Conservation (phyloP, 2,113 vertebrate genomes). For the Motacilla alba region DNA sequence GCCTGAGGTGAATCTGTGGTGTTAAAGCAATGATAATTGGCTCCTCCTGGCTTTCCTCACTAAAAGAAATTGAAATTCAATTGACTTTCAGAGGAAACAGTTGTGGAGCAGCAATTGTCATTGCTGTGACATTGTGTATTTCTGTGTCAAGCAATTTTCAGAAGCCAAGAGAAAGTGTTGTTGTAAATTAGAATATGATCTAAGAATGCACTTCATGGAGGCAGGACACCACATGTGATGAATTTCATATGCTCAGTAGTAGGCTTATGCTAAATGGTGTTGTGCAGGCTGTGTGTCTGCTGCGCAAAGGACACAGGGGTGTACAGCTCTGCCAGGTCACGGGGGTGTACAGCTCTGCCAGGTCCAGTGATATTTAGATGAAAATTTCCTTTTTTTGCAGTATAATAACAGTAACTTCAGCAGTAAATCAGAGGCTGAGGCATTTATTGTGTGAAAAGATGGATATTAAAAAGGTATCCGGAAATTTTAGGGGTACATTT, state of each 20-base stretch:
- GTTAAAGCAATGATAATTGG: conserved; percentile 67
- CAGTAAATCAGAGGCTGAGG: not conserved
- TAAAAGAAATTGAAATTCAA: conserved; percentile 74
- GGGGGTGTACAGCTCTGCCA: not conserved
- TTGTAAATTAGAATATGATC: conserved; percentile 25
- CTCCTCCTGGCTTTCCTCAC: conserved; percentile 64
- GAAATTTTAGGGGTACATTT: not conserved
- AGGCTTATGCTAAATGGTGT: not conserved
- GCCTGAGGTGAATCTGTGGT: conserved; percentile 65
- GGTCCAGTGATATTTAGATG: not conserved
- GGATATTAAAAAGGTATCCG: not conserved
- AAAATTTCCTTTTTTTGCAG: not conserved
- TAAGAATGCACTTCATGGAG: not conserved
- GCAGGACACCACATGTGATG: not conserved
- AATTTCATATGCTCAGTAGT: not conserved
- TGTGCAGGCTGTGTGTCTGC: not conserved
- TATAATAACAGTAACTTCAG: not conserved
- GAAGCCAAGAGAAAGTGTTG: conserved; percentile 14
- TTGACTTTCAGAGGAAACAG: conserved; percentile 63
- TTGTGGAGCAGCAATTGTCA: conserved; percentile 66
- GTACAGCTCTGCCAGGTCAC: not conserved
- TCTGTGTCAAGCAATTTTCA: conserved; percentile 17
- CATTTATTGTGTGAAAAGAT: not conserved
- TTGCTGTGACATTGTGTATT: conserved; percentile 69
- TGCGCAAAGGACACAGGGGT: not conserved